These are phyloP conservation scores for Labeo calbasu DNA, from an alignment of 2,797 vertebrate genomes.

Conservation along the genomic window DNA sequence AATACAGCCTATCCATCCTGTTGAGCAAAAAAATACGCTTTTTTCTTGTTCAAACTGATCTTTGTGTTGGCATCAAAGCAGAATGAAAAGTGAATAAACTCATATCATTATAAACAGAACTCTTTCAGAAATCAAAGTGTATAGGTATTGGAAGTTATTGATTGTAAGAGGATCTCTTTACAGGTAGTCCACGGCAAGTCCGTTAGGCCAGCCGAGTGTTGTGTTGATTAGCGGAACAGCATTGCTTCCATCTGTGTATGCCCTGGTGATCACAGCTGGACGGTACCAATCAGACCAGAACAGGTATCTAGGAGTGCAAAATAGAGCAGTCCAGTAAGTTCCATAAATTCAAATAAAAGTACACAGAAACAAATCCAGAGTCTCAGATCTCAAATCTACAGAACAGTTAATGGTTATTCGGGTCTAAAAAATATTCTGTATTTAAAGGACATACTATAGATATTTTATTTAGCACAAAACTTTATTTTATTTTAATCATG, in stretches of 20 bases:
- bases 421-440: neutral
- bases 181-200: constrained; percentile 75
- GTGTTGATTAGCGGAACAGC: constrained; percentile 77
- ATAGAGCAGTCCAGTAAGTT: neutral
- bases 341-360: neutral
- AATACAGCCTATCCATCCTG: constrained; percentile 75
- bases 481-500: neutral
- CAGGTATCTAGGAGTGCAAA: constrained; percentile 67
- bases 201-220: constrained; percentile 75
- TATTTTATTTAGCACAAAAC: neutral
- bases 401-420: neutral
- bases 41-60: neutral
- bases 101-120: neutral
- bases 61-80: neutral
- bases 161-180: constrained; percentile 58
- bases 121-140: neutral
- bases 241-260: constrained; percentile 75
- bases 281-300: constrained; percentile 81
- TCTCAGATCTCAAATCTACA: neutral
- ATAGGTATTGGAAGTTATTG: neutral
- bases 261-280: constrained; percentile 76
- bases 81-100: neutral
- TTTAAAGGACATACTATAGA: neutral
- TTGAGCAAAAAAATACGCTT: neutral
- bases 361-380: neutral